Conservation (phyloP, 1,140 invertebrate genomes). For the Zaprionus capensis region DNA sequence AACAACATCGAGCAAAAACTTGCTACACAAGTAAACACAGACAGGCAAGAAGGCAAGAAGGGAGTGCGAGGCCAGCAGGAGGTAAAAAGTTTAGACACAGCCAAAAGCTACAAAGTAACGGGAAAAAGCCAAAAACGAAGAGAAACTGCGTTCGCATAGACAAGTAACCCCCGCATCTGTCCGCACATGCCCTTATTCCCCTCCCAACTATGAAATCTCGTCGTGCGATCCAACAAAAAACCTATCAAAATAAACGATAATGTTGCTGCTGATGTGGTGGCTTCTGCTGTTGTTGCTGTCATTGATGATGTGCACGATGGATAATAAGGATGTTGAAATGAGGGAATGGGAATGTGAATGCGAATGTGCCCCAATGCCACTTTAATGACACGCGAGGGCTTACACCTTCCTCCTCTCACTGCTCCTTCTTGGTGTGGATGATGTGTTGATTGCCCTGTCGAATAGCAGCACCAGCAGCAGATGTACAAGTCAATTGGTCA, state of each 20-base stretch:
- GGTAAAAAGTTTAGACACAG: constrained; percentile 34
- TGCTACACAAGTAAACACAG: constrained; percentile 8
- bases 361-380: constrained; percentile 47
- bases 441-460: constrained; percentile 70
- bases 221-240: constrained; percentile 41
- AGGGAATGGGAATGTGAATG: constrained; percentile 20
- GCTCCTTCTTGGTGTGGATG: constrained; percentile 20
- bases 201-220: constrained; percentile 25
- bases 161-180: constrained; percentile 1
- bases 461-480: constrained; percentile 24
- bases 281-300: constrained; percentile 20
- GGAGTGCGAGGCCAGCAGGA: background rate
- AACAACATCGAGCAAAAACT: constrained; percentile 37
- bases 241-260: constrained; percentile 81
- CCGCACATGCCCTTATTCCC: background rate
- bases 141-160: constrained; percentile 11
- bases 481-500: constrained; percentile 67
- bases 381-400: constrained; percentile 55
- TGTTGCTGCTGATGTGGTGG: constrained; percentile 42
- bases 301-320: constrained; percentile 67
- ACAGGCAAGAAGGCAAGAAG: background rate
- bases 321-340: constrained; percentile 66
- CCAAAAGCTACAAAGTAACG: constrained; percentile 29
- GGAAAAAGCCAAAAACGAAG: constrained; percentile 20
- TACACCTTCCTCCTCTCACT: background rate